Conservation (phyloP, 2,113 vertebrate species). For the Apaloderma vittatum region DNA sequence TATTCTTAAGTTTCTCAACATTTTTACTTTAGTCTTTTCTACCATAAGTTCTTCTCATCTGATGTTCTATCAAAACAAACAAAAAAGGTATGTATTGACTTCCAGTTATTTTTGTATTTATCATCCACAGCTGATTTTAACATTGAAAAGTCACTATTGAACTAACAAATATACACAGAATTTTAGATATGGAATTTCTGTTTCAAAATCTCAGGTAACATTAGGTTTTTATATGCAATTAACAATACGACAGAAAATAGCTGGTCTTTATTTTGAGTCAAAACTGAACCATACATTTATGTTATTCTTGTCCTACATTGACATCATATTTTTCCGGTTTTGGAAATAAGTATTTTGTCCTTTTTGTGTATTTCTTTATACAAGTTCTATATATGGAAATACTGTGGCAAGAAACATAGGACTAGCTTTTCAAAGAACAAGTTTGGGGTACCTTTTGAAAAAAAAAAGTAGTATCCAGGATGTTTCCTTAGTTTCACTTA, state of each 20-base stretch:
- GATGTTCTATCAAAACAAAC: background rate
- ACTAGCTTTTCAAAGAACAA: background rate
- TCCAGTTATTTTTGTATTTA: background rate
- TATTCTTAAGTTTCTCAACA: background rate
- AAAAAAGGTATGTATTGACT: rapidly evolving
- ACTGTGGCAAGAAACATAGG: background rate
- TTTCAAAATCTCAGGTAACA: background rate
- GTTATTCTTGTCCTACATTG: background rate
- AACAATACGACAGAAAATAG: background rate
- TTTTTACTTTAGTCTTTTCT: background rate
- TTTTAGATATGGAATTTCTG: background rate
- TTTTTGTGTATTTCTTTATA: background rate
- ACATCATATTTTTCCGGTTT: background rate
- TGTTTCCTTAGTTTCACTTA: background rate
- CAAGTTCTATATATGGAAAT: background rate
- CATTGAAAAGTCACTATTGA: background rate
- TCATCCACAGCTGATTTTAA: background rate
- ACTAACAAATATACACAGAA: background rate
- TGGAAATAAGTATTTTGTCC: background rate
- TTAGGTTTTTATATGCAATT: background rate
- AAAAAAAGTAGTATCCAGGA: background rate
- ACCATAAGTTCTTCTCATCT: background rate
- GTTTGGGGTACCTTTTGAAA: background rate
- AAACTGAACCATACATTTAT: background rate
- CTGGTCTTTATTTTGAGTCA: background rate